Base-by-base conservation (phyloP, 2,113 vertebrate genomes). In the Pachyramphus minor region DNA sequence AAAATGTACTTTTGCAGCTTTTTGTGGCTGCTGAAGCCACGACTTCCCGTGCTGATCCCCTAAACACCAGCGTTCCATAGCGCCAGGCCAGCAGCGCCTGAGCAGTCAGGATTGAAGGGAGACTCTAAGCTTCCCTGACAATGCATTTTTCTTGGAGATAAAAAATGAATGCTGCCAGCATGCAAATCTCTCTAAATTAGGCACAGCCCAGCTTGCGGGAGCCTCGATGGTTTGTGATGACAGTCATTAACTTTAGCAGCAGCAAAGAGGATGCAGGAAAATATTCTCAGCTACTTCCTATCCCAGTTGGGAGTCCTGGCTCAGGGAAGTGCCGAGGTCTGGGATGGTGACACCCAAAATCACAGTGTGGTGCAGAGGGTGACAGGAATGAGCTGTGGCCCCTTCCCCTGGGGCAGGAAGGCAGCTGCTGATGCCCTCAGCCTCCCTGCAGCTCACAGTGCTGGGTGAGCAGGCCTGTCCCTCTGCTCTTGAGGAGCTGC, bases 121-220 rank as follows among this genome's bases (percentile, higher is more conserved):
- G 95, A 90, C 95, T 96, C 72, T 92, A 71, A 94, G 97, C 95
- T 82, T 87, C 94, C 84, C 95, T 76, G 84, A 91, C 96, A 88
- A 89, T 60, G 76, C 79, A 37, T 89, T 94, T 95, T 90, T 93
- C 84, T 85, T 47, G 66, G 78, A 89, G 93, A 97, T 96, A 74
- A 92, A 96, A 94, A 41, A 93, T 80, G 96, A 79, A 97, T 58
- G 96, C 92, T 84, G 97, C 91, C 93, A 94, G 97, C 97, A 94
- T 96, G 97, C 96, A 96, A 96, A 98, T 96, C 91, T 96, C 97
- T 84, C 93, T 93, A 84, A 97, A 96, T 95, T 80, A 98, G 97
- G 89, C 84, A 71, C 1, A 27, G 83, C 92, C 89, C 92, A 45
- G 86, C 96, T 68, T 88, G 93, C 27, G 0, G 80, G 87, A 93